phyloP scores from a whole-genome alignment of 2,888 invertebrate species.

The Ectropis crepuscularia region DNA sequence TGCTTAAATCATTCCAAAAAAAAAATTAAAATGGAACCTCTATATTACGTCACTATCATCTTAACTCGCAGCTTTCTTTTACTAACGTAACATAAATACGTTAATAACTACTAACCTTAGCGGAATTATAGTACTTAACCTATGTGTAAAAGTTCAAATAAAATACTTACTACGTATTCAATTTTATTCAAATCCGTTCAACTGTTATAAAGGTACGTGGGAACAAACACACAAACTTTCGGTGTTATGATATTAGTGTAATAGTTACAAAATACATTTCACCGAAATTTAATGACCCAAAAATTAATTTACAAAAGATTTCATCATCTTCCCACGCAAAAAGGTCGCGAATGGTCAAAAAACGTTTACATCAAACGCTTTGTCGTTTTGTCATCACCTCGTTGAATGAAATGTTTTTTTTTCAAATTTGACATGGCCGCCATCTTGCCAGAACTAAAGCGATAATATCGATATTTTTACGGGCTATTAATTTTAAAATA shows the following conservation, averaged over 20 bases:
- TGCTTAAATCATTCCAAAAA: too few relatives aligned
- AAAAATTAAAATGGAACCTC: too few relatives aligned
- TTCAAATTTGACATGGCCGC: too few relatives aligned
- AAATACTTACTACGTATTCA: background rate
- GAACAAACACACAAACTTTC: too few relatives aligned
- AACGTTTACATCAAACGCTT: background rate
- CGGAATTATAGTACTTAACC: too few relatives aligned
- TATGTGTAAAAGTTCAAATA: background rate
- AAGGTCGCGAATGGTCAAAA: conserved; percentile 22
- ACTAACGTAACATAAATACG: too few relatives aligned
- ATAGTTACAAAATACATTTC: conserved; percentile 10
- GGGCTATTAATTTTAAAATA: conserved; percentile 41
- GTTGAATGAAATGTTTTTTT: conserved; percentile 3
- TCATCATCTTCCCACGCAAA: conserved; percentile 41
- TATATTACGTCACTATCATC: too few relatives aligned
- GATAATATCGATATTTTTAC: conserved; percentile 43
- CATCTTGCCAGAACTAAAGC: too few relatives aligned
- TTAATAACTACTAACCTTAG: too few relatives aligned
- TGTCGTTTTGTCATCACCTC: conserved; percentile 9
- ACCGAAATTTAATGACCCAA: conserved; percentile 36
- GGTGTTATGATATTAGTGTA: too few relatives aligned
- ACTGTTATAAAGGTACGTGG: too few relatives aligned
- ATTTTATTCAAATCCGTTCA: background rate
- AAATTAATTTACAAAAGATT: conserved; percentile 28
- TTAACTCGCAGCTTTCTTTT: too few relatives aligned